Base-by-base conservation (phyloP, 2,888 invertebrate species). In the Mythimna impura region DNA sequence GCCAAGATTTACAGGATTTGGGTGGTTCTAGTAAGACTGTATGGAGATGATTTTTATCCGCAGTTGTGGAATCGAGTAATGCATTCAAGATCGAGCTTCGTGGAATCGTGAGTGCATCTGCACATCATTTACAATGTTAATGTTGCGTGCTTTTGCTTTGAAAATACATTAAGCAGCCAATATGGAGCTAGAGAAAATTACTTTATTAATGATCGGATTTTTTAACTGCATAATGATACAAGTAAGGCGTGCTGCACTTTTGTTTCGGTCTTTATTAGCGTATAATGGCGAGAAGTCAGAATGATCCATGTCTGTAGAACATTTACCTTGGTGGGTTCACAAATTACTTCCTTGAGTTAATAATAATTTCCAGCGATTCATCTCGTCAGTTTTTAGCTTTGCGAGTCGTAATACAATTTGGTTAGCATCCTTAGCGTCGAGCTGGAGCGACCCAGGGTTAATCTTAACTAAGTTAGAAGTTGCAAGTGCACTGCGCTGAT, bases 101-200 rank as follows among this genome's bases (percentile, higher is more conserved):
- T 76, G 75, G 90, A 90, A 91, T 87, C 87, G 78, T 86, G 86
- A 85, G 83, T 82, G 86, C 81, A 85, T 86, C 80, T 86, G 86
- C 86, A 84, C 88, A 88, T 91, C 85, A 91, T 91, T 91, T 91
- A 89, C 90, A 90, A 91, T 91, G 90, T 84, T 89, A 93, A 93
- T 91, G 88, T 88, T 87, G 89, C 91, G 85, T 90, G 89, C 83
- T 85, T 87, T 87, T 87, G 78, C 88, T 88, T 90, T 86, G 87
- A 87, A 89, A 90, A 89, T 83, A 86, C 88, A 89, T 90, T 87
- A 86, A 84, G 69, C 77, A 86, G 81, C 71, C 84, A 87, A 88
- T 89, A 86, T 84, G 82, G 84, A 79, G 83, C 79, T 85, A 77
- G 84, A 86, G 87, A 89, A 91, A 91, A 91, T 89, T 85, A 84